Base-by-base conservation (phyloP, 2,888 invertebrate species). In the Eristalinus sepulchralis region DNA sequence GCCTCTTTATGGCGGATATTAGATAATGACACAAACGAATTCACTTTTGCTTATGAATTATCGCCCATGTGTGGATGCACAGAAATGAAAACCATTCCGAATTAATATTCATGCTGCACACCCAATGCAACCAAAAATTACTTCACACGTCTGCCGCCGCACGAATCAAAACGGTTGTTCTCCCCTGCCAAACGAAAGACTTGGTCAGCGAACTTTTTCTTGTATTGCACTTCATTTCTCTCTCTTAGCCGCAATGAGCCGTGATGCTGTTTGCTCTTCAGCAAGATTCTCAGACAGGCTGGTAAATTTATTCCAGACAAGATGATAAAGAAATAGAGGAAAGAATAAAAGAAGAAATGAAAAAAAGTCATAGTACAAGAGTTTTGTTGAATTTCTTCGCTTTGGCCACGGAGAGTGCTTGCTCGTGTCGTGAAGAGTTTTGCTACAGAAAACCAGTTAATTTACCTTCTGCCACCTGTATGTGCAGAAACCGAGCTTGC, bases 381-480 rank as follows among this genome's bases (percentile, higher is more conserved):
- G 67, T 73, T 73, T 75, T 81, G 75, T 75, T 70, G 36, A 75
- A 83, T 83, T 79, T 86, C 83, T 86, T 86, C 75, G 63, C 55
- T 9, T 33, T 34, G 63, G 59, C 53, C 8, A 11, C 62, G 33
- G 17, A 59, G 82, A 76, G 39, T n/a, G 62, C 71, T 59, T 24
- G 27, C 20, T 59, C 47, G 27, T 59, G 62, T 57, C 57, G 57
- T 63, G 57, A 68, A 68, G 31, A 63, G 75, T 63, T 75, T 81
- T 79, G 78, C 67, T 79, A 79, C 62, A 83, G 66, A 83, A 86
- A 86, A 86, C 86, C 86, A 86, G 86, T 86, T 86, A 79, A 71
- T 73, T 83, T 70, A 79, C 78, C 75, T 83, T 82, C 75, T 71
- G 64, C 55, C 78, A 86, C 76, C 76, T 76, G 70, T 70, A 36